These are phyloP conservation scores for Ectemnius continuus DNA, from an alignment of 2,888 invertebrate species.

Conservation along the genomic window DNA sequence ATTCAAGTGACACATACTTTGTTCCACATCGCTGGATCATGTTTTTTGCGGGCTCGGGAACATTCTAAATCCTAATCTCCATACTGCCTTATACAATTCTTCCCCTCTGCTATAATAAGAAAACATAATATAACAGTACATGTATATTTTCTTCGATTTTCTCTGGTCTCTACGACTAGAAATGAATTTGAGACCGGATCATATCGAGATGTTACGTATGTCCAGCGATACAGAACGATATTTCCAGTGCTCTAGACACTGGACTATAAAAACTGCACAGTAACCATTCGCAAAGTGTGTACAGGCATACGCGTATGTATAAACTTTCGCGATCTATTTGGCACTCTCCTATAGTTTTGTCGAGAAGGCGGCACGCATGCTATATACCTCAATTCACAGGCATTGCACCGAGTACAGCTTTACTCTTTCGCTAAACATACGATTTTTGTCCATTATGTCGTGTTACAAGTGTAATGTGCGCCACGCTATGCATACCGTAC, in stretches of 20 bases:
- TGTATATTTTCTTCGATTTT: too few relatives aligned
- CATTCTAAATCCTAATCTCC: too few relatives aligned
- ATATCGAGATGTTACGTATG: too few relatives aligned
- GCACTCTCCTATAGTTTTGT: constrained; percentile 70
- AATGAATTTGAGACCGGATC: too few relatives aligned
- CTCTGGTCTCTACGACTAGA: too few relatives aligned
- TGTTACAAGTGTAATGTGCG: too few relatives aligned
- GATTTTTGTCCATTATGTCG: constrained; percentile 39
- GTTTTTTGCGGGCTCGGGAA: too few relatives aligned
- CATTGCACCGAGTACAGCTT: constrained; percentile 72
- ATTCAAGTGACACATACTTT: constrained; percentile 31
- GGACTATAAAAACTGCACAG: constrained; percentile 55
- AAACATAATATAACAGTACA: too few relatives aligned
- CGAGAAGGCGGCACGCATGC: constrained; percentile 71
- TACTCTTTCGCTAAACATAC: constrained; percentile 55
- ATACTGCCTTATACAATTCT: too few relatives aligned
- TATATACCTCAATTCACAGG: constrained; percentile 76
- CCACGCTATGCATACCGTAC: too few relatives aligned
- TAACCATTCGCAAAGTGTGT: constrained; percentile 28
- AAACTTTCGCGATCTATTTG: constrained; percentile 73
- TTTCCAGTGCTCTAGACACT: constrained; percentile 31
- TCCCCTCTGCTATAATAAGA: too few relatives aligned
- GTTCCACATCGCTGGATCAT: constrained; percentile 28
- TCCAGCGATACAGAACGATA: not conserved
- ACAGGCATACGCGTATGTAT: constrained; percentile 62